A percentile compares a stretch with the other conserved stretches of the same genome.
Evolutionary conservation across 2,113 vertebrate species (phyloP).

Genomic region (Mixornis gularis): DNA sequence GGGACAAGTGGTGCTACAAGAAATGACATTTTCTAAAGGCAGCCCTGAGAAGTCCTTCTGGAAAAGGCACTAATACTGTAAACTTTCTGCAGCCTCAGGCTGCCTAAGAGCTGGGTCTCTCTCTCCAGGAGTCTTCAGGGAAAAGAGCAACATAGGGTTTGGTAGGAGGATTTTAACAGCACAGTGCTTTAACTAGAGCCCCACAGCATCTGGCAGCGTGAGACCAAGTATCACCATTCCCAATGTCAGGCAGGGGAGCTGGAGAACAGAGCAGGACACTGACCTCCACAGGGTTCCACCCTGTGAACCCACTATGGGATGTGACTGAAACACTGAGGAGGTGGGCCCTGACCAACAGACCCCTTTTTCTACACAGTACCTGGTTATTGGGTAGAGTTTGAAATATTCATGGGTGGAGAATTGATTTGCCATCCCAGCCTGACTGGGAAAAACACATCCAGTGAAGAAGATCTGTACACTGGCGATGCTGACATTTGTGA

Average conservation of each 20-base stretch:
- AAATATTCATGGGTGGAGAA: background rate
- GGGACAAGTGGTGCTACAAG: background rate
- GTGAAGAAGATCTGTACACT: background rate
- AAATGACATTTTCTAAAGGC: background rate
- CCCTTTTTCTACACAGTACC: background rate
- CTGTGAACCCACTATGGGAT: background rate
- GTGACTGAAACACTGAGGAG: background rate
- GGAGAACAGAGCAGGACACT: background rate
- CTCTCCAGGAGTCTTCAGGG: background rate
- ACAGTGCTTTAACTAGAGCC: background rate
- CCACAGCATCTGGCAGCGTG: background rate
- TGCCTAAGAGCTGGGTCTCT: background rate
- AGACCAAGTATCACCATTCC: background rate
- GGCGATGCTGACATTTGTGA: rapidly evolving
- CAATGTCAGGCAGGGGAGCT: background rate
- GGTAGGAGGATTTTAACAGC: background rate
- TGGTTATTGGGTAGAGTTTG: background rate
- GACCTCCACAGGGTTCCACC: rapidly evolving
- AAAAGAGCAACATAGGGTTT: rapidly evolving
- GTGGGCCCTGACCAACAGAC: background rate
- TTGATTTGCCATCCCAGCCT: background rate
- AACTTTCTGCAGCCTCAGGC: background rate
- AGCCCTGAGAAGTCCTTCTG: background rate
- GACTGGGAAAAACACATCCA: background rate
- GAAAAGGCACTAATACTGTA: background rate